These are phyloP conservation scores for Protomyctophum bolini DNA, from an alignment of 2,113 vertebrate species.

Conservation along the genomic window DNA sequence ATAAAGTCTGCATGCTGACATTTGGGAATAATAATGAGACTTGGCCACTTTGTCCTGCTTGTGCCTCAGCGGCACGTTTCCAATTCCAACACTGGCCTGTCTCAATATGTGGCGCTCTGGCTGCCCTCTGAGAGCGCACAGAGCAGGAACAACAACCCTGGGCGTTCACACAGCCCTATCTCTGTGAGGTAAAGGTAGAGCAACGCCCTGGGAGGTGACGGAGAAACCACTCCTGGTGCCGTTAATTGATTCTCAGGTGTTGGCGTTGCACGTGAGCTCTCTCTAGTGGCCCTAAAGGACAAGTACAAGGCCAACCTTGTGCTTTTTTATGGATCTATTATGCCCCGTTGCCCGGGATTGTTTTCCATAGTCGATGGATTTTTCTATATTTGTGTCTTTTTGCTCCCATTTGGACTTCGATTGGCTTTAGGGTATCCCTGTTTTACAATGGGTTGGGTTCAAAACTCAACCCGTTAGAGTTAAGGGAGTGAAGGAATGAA, in stretches of 20 bases:
- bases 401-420: too few relatives aligned
- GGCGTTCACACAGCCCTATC: not conserved
- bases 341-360: too few relatives aligned
- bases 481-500: too few relatives aligned
- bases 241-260: slow-evolving; percentile 54
- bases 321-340: not conserved
- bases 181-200: slow-evolving; percentile 5
- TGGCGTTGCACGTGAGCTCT: slow-evolving; percentile 36
- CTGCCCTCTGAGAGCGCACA: not conserved
- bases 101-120: slow-evolving; percentile 34
- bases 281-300: slow-evolving; percentile 47
- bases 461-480: too few relatives aligned
- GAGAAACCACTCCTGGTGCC: slow-evolving; percentile 28
- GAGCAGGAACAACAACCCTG: slow-evolving; percentile 30
- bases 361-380: too few relatives aligned
- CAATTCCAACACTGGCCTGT: slow-evolving; percentile 29
- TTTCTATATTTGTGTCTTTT: too few relatives aligned
- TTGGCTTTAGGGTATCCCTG: too few relatives aligned
- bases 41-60: slow-evolving; percentile 21
- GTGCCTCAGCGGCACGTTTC: slow-evolving; percentile 31
- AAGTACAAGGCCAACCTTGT: slow-evolving; percentile 36
- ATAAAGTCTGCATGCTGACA: slow-evolving; percentile 64
- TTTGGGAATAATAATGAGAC: slow-evolving; percentile 66
- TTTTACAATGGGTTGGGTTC: too few relatives aligned
- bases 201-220: slow-evolving; percentile 19